These are phyloP conservation scores for Aviceda subcristata DNA, from an alignment of 2,113 vertebrate genomes.

Conservation along the genomic window DNA sequence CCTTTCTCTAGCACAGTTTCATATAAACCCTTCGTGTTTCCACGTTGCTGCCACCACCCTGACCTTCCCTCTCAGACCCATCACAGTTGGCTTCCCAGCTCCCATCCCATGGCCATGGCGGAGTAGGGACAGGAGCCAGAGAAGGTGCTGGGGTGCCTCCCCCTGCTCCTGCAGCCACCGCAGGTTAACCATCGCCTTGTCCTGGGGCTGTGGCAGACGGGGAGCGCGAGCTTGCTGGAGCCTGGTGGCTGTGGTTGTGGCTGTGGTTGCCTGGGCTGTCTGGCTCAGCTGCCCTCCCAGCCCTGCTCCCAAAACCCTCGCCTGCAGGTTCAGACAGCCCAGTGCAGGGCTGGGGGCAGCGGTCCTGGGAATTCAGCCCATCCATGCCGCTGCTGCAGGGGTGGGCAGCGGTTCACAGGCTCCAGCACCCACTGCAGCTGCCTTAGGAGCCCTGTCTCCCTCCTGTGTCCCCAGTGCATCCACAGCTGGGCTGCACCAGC, in stretches of 20 bases:
- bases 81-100: not conserved
- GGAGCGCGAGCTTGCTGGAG: not conserved
- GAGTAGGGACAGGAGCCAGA: not conserved
- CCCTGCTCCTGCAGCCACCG: not conserved
- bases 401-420: fast-evolving
- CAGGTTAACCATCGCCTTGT: not conserved
- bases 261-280: not conserved
- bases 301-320: not conserved
- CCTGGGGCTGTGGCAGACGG: no score
- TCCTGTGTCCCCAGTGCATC: not conserved
- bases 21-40: fast-evolving
- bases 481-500: not conserved
- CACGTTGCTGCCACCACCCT: not conserved
- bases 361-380: not conserved
- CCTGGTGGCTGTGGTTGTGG: not conserved
- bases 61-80: not conserved
- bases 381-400: not conserved
- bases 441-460: not conserved
- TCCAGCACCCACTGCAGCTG: not conserved
- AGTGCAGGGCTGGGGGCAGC: not conserved
- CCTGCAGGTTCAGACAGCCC: not conserved
- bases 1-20: not conserved
- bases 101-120: not conserved
- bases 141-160: not conserved
- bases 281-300: not conserved